A percentile compares a stretch with the other conserved stretches of the same genome.
Conservation (phyloP, 2,797 vertebrate genomes). For the Chaenodraco wilsoni region DNA sequence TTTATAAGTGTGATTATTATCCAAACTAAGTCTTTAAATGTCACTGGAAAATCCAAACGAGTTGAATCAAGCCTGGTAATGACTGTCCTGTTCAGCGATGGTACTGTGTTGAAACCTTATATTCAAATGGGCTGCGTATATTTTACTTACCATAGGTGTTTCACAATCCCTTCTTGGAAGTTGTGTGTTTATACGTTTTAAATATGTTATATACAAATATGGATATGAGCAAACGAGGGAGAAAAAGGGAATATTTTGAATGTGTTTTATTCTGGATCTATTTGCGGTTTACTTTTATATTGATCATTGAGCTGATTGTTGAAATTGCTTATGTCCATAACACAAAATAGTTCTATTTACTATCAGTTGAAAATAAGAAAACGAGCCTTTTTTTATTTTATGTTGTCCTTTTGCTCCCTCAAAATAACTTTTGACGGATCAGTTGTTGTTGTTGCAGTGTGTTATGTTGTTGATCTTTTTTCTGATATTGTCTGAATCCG, state of each 20-base stretch:
- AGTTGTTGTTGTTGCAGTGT: background rate
- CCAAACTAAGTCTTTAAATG: constrained; percentile 42
- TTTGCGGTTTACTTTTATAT: background rate
- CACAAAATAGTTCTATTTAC: too few species aligned
- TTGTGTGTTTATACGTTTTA: constrained; percentile 7
- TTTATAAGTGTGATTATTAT: constrained; percentile 32
- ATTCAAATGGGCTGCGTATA: constrained; percentile 15
- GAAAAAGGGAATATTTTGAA: background rate
- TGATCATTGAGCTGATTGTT: too few species aligned
- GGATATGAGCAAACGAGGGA: background rate
- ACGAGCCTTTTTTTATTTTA: background rate
- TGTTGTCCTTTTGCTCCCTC: background rate
- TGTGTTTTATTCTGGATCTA: background rate
- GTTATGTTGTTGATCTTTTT: background rate
- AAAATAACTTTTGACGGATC: too few species aligned
- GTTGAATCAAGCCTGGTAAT: constrained; percentile 56
- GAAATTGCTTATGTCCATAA: background rate
- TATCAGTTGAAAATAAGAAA: background rate
- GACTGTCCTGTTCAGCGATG: constrained; percentile 20
- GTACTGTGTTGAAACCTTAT: constrained; percentile 23
- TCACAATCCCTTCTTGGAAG: constrained; percentile 9
- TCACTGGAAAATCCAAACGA: constrained; percentile 45
- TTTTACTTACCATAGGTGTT: background rate
- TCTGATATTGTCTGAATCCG: background rate
- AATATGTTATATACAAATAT: background rate